Evolutionary conservation across 2,797 vertebrate genomes (phyloP).

Genomic region (Sebastes itinus): DNA sequence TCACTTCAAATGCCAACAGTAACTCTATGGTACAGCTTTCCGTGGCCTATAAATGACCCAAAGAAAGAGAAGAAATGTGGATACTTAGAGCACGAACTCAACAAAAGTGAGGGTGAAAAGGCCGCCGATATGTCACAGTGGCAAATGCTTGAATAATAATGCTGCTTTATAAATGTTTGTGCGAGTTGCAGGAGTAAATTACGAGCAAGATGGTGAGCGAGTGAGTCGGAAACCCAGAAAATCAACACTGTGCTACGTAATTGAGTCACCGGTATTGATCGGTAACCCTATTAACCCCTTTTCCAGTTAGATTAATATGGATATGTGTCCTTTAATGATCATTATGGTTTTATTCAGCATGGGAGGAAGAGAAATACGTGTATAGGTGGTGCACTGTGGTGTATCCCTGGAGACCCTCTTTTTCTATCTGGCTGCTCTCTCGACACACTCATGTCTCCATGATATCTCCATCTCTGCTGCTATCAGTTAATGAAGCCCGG

Average conservation of each 20-base stretch:
- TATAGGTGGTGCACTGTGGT: not conserved
- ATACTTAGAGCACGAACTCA: not conserved
- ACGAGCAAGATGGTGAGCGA: not conserved
- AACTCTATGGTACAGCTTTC: not conserved
- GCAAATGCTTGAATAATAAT: conserved; percentile 6
- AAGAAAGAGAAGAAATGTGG: not conserved
- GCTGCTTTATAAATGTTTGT: conserved; percentile 1
- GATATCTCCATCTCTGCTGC: conserved; percentile 71
- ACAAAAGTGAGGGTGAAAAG: conserved; percentile 18
- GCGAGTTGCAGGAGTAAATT: conserved; percentile 10
- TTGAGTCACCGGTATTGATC: conserved; percentile 31
- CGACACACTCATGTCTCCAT: conserved; percentile 44
- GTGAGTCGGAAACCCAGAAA: not conserved
- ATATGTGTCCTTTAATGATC: conserved; percentile 21
- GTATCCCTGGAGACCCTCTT: conserved; percentile 16
- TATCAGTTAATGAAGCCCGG: conserved; percentile 79
- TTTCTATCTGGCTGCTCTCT: conserved; percentile 24
- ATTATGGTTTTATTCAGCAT: not conserved
- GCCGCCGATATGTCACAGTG: not conserved
- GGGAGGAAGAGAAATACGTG: not conserved
- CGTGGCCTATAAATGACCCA: not conserved
- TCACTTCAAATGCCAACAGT: conserved; percentile 31
- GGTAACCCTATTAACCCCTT: conserved; percentile 17
- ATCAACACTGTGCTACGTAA: not conserved
- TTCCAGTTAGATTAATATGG: conserved; percentile 20